Percentiles rank a stretch among this genome's conserved stretches.
phyloP scores from a whole-genome alignment of 2,113 vertebrate species.

The Strigops habroptila region DNA sequence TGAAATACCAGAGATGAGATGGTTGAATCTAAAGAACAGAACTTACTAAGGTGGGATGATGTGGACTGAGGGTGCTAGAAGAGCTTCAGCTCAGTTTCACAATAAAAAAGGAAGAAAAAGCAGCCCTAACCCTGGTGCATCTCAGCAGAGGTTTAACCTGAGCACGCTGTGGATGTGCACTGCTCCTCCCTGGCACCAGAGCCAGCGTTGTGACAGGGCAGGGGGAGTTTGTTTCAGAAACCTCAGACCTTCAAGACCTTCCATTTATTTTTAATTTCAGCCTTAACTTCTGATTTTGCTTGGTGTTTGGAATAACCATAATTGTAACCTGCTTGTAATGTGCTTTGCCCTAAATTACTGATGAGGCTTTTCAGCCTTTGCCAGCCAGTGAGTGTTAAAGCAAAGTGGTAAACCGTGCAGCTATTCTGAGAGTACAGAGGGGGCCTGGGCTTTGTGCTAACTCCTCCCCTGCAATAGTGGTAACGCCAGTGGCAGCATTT shows the following conservation, averaged over 20 bases:
- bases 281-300: conserved; percentile 50
- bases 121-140: not conserved
- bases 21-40: not conserved
- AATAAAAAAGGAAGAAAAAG: not conserved
- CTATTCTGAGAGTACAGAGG: not conserved
- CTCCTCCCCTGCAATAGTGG: not conserved
- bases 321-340: conserved; percentile 49
- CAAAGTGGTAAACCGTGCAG: not conserved
- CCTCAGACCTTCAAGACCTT: not conserved
- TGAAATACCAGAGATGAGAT: not conserved
- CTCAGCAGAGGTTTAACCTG: not conserved
- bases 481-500: not conserved
- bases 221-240: not conserved
- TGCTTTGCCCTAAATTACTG: conserved; percentile 41
- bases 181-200: fast-evolving
- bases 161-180: not conserved
- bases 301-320: conserved; percentile 35
- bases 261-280: conserved; percentile 29
- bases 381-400: conserved; percentile 9
- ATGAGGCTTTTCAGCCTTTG: not conserved
- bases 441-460: not conserved
- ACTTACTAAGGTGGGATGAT: fast-evolving
- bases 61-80: not conserved
- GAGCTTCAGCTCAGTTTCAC: not conserved
- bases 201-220: not conserved